Evolutionary conservation across 2,888 invertebrate species (phyloP).

Genomic region (Mythimna vitellina): DNA sequence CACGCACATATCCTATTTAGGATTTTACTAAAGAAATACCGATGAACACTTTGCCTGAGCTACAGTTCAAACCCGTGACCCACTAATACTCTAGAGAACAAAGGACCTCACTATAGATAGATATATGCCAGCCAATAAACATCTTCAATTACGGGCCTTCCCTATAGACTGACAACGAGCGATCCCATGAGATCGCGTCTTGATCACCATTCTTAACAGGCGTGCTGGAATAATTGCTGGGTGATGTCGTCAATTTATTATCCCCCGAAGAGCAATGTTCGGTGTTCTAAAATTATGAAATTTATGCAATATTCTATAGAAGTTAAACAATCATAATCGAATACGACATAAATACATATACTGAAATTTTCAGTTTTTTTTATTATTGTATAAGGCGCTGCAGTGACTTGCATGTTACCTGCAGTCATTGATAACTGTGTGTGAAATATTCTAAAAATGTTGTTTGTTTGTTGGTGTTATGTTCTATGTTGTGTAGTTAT

Average conservation of each 20-base stretch:
- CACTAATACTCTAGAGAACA: neutral
- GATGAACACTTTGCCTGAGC: neutral
- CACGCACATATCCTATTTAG: neutral
- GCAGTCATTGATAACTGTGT: no score
- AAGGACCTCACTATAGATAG: neutral
- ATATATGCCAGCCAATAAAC: conserved; percentile 18
- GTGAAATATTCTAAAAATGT: no score
- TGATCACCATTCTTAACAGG: conserved; percentile 26
- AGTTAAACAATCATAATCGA: neutral
- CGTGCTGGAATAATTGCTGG: conserved; percentile 20
- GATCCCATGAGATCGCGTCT: conserved; percentile 14
- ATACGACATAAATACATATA: no score
- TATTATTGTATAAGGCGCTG: no score
- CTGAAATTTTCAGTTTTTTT: no score
- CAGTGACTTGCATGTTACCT: no score
- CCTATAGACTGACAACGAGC: conserved; percentile 34
- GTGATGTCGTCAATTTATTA: conserved; percentile 17
- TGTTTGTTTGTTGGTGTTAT: no score
- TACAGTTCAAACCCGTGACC: neutral
- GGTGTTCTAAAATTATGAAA: neutral
- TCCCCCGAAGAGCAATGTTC: neutral
- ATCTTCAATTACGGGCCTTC: conserved; percentile 32
- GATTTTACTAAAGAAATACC: neutral
- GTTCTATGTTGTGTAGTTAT: no score
- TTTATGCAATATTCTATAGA: neutral